Evolutionary conservation across 2,888 invertebrate species (phyloP).

Genomic region (Chrysolina haemoptera): DNA sequence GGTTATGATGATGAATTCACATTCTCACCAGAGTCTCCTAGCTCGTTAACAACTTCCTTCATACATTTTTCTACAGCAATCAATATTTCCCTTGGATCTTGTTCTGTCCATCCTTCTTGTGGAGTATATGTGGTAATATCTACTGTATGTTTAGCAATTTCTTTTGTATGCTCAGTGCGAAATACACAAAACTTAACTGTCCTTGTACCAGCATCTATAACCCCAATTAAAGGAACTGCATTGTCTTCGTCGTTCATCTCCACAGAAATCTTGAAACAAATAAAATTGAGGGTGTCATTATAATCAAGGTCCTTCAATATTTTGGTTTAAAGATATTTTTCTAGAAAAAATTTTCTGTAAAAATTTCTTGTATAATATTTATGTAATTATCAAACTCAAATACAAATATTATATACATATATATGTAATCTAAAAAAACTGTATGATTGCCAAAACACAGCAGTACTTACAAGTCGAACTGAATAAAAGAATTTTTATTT

Average conservation of each 20-base stretch:
- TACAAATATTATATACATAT: too few relatives aligned
- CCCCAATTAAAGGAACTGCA: slow-evolving; percentile 78
- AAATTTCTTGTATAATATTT: background rate
- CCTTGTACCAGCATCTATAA: slow-evolving; percentile 97
- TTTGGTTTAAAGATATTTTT: background rate
- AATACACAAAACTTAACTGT: slow-evolving; percentile 79
- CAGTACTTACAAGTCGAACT: slow-evolving; percentile 1
- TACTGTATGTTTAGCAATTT: slow-evolving; percentile 85
- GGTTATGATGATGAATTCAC: slow-evolving; percentile 15
- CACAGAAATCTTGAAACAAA: slow-evolving; percentile 21
- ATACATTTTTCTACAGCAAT: slow-evolving; percentile 86
- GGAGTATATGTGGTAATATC: slow-evolving; percentile 86
- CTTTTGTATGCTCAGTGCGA: slow-evolving; percentile 82
- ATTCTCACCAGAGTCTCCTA: slow-evolving; percentile 73
- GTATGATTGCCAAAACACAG: background rate
- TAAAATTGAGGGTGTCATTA: background rate
- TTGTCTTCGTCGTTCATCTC: slow-evolving; percentile 27
- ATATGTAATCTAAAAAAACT: slow-evolving; percentile 1
- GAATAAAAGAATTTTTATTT: slow-evolving; percentile 16
- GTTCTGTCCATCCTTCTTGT: slow-evolving; percentile 94
- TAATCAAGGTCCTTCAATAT: background rate
- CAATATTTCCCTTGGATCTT: slow-evolving; percentile 90
- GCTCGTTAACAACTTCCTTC: slow-evolving; percentile 79
- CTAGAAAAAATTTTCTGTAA: background rate
- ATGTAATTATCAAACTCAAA: background rate